Conservation (phyloP, 2,113 vertebrate genomes). For the Euleptes europaea region DNA sequence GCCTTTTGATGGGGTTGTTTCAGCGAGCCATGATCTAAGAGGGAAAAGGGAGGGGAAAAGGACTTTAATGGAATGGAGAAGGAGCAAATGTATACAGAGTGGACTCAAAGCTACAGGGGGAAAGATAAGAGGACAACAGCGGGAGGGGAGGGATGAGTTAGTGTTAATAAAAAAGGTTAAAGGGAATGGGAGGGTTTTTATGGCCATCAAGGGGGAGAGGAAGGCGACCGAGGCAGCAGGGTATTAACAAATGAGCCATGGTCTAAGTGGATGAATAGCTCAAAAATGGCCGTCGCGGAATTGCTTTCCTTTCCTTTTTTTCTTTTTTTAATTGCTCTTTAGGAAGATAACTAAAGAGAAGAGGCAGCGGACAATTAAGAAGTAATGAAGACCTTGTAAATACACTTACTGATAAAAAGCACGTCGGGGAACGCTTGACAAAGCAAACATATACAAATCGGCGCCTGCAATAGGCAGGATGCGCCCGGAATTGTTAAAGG, state of each 20-base stretch:
- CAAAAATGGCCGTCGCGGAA: slow-evolving; percentile 63
- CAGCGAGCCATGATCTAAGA: neutral
- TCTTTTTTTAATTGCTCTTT: slow-evolving; percentile 59
- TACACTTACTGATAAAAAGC: slow-evolving; percentile 71
- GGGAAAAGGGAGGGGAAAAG: accelerated
- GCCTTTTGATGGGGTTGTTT: neutral
- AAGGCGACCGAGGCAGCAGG: slow-evolving; percentile 24
- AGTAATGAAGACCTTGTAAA: slow-evolving; percentile 75
- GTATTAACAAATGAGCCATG: slow-evolving; percentile 56
- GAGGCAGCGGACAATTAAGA: slow-evolving; percentile 69
- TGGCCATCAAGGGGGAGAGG: slow-evolving; percentile 23
- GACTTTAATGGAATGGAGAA: accelerated
- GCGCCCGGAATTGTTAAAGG: slow-evolving; percentile 60
- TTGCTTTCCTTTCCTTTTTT: slow-evolving; percentile 51
- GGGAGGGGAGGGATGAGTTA: neutral
- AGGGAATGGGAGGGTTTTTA: slow-evolving; percentile 27
- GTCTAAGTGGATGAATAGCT: slow-evolving; percentile 53
- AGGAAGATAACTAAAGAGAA: slow-evolving; percentile 67
- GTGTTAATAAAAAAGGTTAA: slow-evolving; percentile 14
- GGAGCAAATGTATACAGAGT: accelerated
- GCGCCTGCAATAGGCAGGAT: slow-evolving; percentile 13
- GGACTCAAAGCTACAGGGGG: neutral
- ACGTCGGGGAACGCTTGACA: slow-evolving; percentile 59
- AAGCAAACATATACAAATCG: slow-evolving; percentile 53
- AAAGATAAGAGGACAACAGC: neutral